Conservation (phyloP, 92 coral and sea anemone genomes). For the Siderastrea siderea region DNA sequence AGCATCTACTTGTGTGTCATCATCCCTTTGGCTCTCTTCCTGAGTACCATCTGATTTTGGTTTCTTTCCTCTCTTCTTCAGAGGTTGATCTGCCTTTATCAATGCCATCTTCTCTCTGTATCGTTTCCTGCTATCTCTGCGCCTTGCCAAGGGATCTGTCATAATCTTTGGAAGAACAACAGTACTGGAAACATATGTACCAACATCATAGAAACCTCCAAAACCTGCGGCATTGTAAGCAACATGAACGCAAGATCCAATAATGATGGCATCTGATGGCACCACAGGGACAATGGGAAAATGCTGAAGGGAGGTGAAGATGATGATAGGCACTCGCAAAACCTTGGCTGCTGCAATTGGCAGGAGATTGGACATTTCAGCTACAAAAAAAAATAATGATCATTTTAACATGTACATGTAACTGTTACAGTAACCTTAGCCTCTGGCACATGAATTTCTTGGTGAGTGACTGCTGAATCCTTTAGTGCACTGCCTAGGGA, state of each 20-base stretch:
- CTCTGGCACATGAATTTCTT: background rate
- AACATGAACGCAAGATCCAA: slow-evolving; percentile 67
- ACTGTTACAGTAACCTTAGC: background rate
- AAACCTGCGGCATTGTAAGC: slow-evolving; percentile 71
- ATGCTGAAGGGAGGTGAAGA: slow-evolving; percentile 79
- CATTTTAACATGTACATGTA: background rate
- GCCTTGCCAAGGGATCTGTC: slow-evolving; percentile 53
- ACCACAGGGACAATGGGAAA: slow-evolving; percentile 78
- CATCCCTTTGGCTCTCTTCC: background rate
- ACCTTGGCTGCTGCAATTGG: slow-evolving; percentile 80
- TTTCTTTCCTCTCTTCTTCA: slow-evolving; percentile 46
- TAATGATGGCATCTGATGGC: slow-evolving; percentile 64
- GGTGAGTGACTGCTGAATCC: background rate
- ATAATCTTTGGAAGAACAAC: slow-evolving; percentile 51
- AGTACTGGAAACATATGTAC: slow-evolving; percentile 35
- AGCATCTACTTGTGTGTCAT: background rate
- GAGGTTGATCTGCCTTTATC: slow-evolving; percentile 23
- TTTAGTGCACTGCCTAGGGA: too few species aligned
- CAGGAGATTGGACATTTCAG: slow-evolving; percentile 79
- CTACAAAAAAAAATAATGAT: slow-evolving; percentile 22
- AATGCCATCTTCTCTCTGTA: slow-evolving; percentile 52
- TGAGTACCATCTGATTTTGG: slow-evolving; percentile 18
- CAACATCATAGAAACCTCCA: slow-evolving; percentile 68
- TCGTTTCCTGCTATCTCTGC: slow-evolving; percentile 61
- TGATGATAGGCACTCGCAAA: slow-evolving; percentile 63